Base-by-base conservation (phyloP, 1,140 invertebrate species). In the Pogonomyrmex barbatus region DNA sequence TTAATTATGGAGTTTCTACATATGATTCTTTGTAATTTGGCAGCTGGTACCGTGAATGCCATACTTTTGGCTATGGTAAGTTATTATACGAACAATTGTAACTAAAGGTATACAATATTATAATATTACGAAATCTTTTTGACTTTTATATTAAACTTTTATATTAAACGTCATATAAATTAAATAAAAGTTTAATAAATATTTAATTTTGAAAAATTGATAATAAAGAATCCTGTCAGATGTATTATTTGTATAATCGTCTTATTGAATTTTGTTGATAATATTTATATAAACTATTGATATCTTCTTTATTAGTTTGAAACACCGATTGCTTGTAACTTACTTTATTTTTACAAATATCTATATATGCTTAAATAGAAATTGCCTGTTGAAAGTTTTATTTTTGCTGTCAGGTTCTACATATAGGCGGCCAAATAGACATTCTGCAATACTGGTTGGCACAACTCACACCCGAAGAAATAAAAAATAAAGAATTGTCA, bases 401-500 rank as follows among this genome's bases (percentile, higher is more conserved):
- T 42, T 3, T 58, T 2, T 3, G 9, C n/a, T 36, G n/a, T 78
- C 1, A 81, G 77, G 8, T 70, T 2, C 1, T 81, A 1, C 77
- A 81, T 24, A 4, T 42, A 42, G 39, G 63, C 17, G 77, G 77
- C 8, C 63, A 81, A 81, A 42, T 81, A 6, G 50, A 81, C 10
- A 54, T 81, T 56, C 4, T 81, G 9, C n/a, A 56, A 56, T 4
- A 5, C 2, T 70, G n/a, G 77, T 47, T 81, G 36, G 9, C n/a
- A 5, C 10, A 81, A 12, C 9, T 81, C 30, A 6, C 9, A 12
- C 6, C 36, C 4, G n/a, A 33, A 42, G 9, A 81, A 8, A 39
- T 56, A 1, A 24, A 33, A 54, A 56, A 56, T 70, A 42, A 56
- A 0, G 6, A 30, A 42, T 5, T 54, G 70, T 45, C 63, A 10